Conservation (phyloP, 2,888 invertebrate species). For the Drosophila emarginata region DNA sequence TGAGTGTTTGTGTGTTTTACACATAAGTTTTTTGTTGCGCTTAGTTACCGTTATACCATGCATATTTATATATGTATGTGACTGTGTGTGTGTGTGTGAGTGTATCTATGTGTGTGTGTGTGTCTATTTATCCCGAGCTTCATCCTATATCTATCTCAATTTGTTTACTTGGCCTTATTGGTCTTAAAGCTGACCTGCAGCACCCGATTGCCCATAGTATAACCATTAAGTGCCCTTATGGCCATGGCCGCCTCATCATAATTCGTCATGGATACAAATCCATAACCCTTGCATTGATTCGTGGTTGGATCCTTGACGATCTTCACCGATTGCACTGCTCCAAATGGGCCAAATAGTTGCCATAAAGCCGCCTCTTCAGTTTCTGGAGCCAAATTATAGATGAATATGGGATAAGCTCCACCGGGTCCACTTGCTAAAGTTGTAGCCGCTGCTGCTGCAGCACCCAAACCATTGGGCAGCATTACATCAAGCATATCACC, state of each 20-base stretch:
- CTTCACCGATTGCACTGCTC: constrained; percentile 92
- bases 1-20: constrained; percentile 50
- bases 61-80: constrained; percentile 71
- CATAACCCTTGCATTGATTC: constrained; percentile 99
- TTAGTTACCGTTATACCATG: constrained; percentile 70
- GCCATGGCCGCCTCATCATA: constrained; percentile 98
- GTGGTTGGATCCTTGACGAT: constrained; percentile 97
- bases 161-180: constrained; percentile 87
- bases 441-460: constrained; percentile 80
- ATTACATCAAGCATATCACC: constrained; percentile 90
- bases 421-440: constrained; percentile 81
- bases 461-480: constrained; percentile 88
- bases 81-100: constrained; percentile 36
- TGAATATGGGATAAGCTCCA: constrained; percentile 90
- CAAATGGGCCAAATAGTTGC: constrained; percentile 93
- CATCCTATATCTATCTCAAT: constrained; percentile 2
- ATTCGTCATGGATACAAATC: constrained; percentile 99
- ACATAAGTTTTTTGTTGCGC: constrained; percentile 67
- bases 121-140: constrained; percentile 18
- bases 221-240: constrained; percentile 97
- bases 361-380: constrained; percentile 97
- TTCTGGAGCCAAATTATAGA: constrained; percentile 97
- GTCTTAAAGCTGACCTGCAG: constrained; percentile 99
- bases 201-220: constrained; percentile 96
- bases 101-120: constrained; percentile 15